phyloP scores from a whole-genome alignment of 1,140 invertebrate genomes.

The Lordiphosa clarofinis region DNA sequence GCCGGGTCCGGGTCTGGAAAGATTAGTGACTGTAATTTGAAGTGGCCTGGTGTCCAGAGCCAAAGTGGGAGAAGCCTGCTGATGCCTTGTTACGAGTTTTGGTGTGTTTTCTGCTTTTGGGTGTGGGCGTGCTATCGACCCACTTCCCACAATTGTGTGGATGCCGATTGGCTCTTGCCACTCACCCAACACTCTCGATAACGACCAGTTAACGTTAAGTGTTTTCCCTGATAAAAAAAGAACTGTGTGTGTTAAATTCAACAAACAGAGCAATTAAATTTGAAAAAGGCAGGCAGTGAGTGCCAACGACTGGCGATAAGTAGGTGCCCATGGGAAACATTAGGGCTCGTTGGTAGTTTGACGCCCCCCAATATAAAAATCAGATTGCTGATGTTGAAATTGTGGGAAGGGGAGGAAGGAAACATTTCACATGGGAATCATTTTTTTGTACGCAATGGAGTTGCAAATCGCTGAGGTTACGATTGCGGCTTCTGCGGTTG shows the following conservation, averaged over 20 bases:
- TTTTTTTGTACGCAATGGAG: too few relatives aligned
- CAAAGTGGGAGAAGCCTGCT: constrained; percentile 1
- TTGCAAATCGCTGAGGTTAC: too few relatives aligned
- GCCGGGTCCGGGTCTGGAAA: constrained; percentile 22
- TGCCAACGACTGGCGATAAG: constrained; percentile 28
- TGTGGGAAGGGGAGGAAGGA: constrained; percentile 2
- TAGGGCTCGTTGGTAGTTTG: constrained; percentile 35
- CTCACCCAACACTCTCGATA: constrained; percentile 25
- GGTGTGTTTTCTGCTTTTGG: constrained; percentile 8
- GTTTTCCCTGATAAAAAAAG: constrained; percentile 46
- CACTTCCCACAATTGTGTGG: constrained; percentile 41
- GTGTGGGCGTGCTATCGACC: constrained; percentile 31
- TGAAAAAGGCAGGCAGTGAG: constrained; percentile 4
- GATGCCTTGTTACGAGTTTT: constrained; percentile 25
- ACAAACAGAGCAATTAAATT: constrained; percentile 21
- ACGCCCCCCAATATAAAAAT: constrained; percentile 37
- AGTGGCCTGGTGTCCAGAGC: constrained; percentile 22
- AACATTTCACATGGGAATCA: constrained; percentile 22
- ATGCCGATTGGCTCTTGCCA: constrained; percentile 43
- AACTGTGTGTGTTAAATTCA: constrained; percentile 20
- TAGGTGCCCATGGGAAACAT: constrained; percentile 50
- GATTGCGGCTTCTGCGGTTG: too few relatives aligned
- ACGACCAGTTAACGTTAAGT: constrained; percentile 45
- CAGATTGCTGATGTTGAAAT: constrained; percentile 30
- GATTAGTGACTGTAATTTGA: constrained; percentile 38